phyloP scores from a whole-genome alignment of 2,888 invertebrate species.

The Brachyptera putata region DNA sequence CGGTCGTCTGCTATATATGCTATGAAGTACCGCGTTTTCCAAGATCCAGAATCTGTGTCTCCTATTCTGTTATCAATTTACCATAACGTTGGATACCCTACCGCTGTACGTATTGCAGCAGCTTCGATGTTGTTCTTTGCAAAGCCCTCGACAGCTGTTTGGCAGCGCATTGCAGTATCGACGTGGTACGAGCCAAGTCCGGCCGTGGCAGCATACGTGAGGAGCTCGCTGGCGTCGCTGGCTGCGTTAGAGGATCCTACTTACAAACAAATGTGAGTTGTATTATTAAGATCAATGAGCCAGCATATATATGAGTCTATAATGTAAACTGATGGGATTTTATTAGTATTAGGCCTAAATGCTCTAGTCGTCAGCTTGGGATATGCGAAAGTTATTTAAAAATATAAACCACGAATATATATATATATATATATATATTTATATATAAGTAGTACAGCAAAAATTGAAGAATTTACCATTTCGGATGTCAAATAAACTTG shows the following conservation, averaged over 20 bases:
- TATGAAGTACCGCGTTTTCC: slow-evolving; percentile 35
- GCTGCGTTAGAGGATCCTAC: slow-evolving; percentile 34
- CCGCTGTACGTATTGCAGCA: slow-evolving; percentile 39
- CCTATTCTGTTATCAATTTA: slow-evolving; percentile 31
- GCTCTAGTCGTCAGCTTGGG: too few relatives aligned
- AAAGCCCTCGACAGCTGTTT: slow-evolving; percentile 38
- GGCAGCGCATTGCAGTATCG: slow-evolving; percentile 42
- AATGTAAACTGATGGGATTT: neutral
- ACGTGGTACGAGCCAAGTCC: slow-evolving; percentile 40
- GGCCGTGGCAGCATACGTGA: slow-evolving; percentile 40
- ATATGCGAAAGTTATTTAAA: too few relatives aligned
- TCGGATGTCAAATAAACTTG: too few relatives aligned
- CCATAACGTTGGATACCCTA: slow-evolving; percentile 28
- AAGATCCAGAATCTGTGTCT: slow-evolving; percentile 20
- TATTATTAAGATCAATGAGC: neutral
- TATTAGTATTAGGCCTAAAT: too few relatives aligned
- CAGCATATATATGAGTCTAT: neutral
- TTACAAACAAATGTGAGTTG: slow-evolving; percentile 28
- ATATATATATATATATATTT: too few relatives aligned
- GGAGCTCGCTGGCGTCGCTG: slow-evolving; percentile 37
- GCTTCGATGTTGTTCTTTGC: slow-evolving; percentile 39
- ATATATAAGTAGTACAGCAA: too few relatives aligned
- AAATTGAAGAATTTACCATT: too few relatives aligned
- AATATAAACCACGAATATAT: too few relatives aligned
- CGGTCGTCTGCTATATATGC: slow-evolving; percentile 41